These are phyloP conservation scores for Caenorhabditis sp. DNA, from an alignment of 2,888 invertebrate species.

Conservation along the genomic window DNA sequence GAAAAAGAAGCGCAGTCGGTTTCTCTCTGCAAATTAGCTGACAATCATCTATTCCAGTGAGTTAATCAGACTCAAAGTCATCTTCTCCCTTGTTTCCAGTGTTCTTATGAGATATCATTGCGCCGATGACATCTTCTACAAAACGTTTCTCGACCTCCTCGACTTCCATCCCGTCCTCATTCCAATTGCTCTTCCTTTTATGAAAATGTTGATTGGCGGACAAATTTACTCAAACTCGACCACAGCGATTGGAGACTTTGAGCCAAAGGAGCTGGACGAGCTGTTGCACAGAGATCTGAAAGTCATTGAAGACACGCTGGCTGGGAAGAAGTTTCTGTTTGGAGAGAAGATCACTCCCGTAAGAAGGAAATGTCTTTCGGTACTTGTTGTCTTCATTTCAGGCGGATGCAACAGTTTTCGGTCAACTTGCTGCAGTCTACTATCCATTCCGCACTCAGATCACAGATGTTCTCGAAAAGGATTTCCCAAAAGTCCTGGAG, in stretches of 20 bases:
- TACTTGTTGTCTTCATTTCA: too few relatives aligned
- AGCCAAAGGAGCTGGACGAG: constrained; percentile 52
- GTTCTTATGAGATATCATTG: constrained; percentile 43
- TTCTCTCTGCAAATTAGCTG: constrained; percentile 39
- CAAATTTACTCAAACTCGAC: constrained; percentile 19
- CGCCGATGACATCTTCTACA: constrained; percentile 43
- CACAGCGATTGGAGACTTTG: constrained; percentile 52
- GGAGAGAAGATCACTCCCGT: constrained; percentile 94
- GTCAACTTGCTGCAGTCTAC: constrained; percentile 76
- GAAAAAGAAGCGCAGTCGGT: constrained; percentile 44
- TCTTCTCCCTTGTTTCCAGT: constrained; percentile 8
- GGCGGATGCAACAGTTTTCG: constrained; percentile 78
- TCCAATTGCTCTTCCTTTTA: constrained; percentile 33
- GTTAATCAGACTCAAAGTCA: background rate
- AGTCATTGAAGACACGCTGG: constrained; percentile 92
- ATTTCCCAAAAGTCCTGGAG: constrained; percentile 38
- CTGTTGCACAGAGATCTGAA: constrained; percentile 88
- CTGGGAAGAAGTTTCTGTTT: constrained; percentile 92
- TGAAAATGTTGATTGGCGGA: constrained; percentile 35
- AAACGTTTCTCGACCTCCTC: constrained; percentile 31
- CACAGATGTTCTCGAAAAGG: constrained; percentile 31
- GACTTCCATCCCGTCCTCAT: constrained; percentile 14
- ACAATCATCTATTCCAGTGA: constrained; percentile 52
- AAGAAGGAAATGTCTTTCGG: too few relatives aligned
- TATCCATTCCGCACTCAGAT: constrained; percentile 56